phyloP scores from a whole-genome alignment of 2,888 invertebrate species.

The Sialis lutaria region DNA sequence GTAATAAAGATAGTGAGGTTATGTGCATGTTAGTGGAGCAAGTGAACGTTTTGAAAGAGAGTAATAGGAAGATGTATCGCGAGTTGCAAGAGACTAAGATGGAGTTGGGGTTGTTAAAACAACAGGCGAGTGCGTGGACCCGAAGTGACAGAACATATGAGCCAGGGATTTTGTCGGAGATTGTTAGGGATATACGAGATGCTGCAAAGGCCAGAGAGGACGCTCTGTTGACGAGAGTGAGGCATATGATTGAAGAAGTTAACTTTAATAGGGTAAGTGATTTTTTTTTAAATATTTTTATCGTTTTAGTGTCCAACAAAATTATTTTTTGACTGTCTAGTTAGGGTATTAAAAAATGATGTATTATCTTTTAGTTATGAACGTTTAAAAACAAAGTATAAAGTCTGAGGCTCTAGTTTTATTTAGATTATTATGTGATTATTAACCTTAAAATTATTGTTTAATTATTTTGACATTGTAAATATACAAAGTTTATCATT shows the following conservation, averaged over 20 bases:
- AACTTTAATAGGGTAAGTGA: constrained; percentile 18
- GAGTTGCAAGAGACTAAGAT: constrained; percentile 59
- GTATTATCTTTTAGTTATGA: no score
- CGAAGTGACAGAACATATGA: constrained; percentile 33
- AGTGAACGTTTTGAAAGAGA: constrained; percentile 49
- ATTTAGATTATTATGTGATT: no score
- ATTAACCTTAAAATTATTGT: no score
- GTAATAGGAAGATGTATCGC: constrained; percentile 55
- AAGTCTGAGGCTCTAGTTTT: no score
- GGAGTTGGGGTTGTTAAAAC: constrained; percentile 27
- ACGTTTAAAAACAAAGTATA: no score
- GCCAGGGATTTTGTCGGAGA: constrained; percentile 54
- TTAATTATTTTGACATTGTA: no score
- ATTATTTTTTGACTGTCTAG: no score
- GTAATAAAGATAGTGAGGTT: constrained; percentile 37
- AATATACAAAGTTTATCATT: no score
- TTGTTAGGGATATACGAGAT: constrained; percentile 55
- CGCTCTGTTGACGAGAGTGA: constrained; percentile 42
- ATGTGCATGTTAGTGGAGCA: constrained; percentile 52
- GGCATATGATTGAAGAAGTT: constrained; percentile 39
- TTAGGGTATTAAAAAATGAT: no score
- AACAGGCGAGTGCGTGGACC: constrained; percentile 17
- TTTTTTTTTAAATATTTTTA: background rate
- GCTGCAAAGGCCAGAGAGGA: constrained; percentile 55
- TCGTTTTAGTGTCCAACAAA: background rate